phyloP scores from a whole-genome alignment of 30 jellyfish, hydroid and myxozoan species.

The Catostylus mosaicus region DNA sequence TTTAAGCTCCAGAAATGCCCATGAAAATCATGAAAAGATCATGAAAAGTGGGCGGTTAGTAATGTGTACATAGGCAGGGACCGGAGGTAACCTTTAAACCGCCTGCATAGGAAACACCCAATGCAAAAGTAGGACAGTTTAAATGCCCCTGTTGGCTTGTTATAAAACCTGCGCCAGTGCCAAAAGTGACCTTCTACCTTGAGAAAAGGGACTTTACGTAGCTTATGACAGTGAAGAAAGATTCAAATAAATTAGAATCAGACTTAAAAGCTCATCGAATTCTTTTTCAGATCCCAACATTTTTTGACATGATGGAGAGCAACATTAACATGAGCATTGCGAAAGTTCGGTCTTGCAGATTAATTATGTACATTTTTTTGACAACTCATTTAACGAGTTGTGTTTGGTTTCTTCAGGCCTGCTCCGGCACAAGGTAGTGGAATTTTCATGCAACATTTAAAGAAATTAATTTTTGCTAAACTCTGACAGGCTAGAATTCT shows the following conservation, averaged over 20 bases:
- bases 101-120: no score
- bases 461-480: background rate
- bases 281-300: constrained; percentile 45
- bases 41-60: no score
- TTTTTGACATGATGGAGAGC: constrained; percentile 36
- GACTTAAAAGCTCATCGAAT: background rate
- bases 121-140: background rate
- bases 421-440: constrained; percentile 63
- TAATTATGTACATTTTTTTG: constrained; percentile 34
- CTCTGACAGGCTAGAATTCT: background rate
- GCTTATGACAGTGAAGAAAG: no score
- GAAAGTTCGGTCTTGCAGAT: constrained; percentile 41
- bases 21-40: no score
- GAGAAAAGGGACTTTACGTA: no score
- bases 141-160: background rate
- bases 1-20: no score
- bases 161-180: background rate
- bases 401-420: constrained; percentile 79
- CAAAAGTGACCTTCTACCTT: background rate
- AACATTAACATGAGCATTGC: constrained; percentile 48
- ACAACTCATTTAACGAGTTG: constrained; percentile 75
- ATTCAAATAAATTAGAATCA: background rate
- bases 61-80: no score
- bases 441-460: no score
- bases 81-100: no score